Base-by-base conservation (phyloP, 2,888 invertebrate species). In the Euzetes globulus region DNA sequence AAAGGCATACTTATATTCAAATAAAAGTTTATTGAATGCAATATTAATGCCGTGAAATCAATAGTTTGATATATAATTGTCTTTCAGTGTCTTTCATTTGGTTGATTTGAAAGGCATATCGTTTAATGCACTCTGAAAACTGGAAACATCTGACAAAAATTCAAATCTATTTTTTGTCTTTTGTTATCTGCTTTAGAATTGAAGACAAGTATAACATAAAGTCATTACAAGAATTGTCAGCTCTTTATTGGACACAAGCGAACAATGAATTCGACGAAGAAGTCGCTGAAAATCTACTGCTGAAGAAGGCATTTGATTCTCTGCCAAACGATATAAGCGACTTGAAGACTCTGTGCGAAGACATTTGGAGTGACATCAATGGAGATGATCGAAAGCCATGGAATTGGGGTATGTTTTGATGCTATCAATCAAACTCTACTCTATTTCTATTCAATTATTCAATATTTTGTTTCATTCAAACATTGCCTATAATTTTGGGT, bases 371-470 rank as follows among this genome's bases (percentile, higher is more conserved):
- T 29, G 72, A 73, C 41, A n/a, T 76, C 27, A 71, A 75, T 65
- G 58, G 73, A 15, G 50, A 76, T 72, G 74, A 70, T 47, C 60
- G 73, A 19, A 65, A 41, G 37, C 75, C 77, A 76, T 77, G 77
- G 77, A 75, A 63, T 73, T 70, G 73, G 73, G 75, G 77, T 75
- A 63, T 52, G 45, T 68, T 68, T 58, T 11, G 55, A 22, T 22
- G 55, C 19, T 6, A 22, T 55, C 55, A 55, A 25, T 55, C 55
- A 55, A 55, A 22, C 25, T 1, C 19, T 22, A 22, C 19, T 52
- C 52, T 52, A 52, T 55, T 22, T 41, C 41, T 7, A 22, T 55
- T 55, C 50, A 50, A 50, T 50, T 50, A 50, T 50, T 50, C n/a
- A 50, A 50, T 50, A 50, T 50, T 50, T 50, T n/a, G 11, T 13